These are phyloP conservation scores for Mus minutoides DNA, from an alignment of 2,797 vertebrate genomes.

Conservation along the genomic window DNA sequence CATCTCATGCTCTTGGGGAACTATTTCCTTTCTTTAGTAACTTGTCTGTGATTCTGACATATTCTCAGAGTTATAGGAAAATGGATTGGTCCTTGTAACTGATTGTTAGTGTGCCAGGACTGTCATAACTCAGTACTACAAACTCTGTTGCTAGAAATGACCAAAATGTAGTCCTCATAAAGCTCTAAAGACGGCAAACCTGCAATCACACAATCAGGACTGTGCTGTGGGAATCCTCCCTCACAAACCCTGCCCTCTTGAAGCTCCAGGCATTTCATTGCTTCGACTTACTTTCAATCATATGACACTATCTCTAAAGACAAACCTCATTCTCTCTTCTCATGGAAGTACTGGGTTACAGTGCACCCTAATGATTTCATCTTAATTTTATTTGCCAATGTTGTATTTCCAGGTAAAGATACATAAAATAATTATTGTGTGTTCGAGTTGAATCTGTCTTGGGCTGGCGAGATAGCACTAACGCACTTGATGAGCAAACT, in stretches of 20 bases:
- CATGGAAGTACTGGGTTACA: neutral
- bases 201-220: neutral
- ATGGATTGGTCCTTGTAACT: neutral
- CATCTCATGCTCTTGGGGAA: neutral
- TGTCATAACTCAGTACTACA: neutral
- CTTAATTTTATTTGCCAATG: neutral
- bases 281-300: neutral
- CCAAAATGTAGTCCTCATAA: neutral
- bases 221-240: rapidly evolving
- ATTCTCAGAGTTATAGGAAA: neutral
- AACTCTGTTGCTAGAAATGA: neutral
- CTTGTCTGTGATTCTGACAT: neutral
- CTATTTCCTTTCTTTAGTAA: neutral
- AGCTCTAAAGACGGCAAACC: neutral
- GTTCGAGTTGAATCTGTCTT: neutral
- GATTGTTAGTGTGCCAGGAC: neutral
- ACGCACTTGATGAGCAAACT: neutral
- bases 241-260: rapidly evolving
- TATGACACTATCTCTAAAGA: neutral
- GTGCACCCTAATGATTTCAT: neutral
- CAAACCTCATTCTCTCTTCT: neutral
- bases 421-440: neutral
- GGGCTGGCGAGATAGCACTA: neutral
- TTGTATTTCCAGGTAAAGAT: neutral
- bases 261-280: neutral